Evolutionary conservation across 2,797 vertebrate species (phyloP).

Genomic region (Micrastur ruficollis): DNA sequence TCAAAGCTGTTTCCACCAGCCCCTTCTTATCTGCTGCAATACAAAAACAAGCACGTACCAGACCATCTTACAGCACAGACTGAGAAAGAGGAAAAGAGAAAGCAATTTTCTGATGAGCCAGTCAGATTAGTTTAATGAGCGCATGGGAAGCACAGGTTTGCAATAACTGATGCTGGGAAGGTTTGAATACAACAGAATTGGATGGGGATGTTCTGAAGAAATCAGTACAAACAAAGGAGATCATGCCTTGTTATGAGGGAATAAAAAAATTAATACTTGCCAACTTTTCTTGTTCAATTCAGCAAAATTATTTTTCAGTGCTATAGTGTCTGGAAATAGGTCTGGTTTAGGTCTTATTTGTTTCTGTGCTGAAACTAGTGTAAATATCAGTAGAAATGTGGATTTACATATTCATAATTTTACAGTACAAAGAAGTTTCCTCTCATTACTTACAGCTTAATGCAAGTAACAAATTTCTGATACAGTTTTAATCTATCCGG

Average conservation of each 20-base stretch:
- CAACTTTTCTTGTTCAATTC: constrained; percentile 80
- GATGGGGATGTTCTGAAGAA: neutral
- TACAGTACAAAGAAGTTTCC: neutral
- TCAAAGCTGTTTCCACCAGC: constrained; percentile 71
- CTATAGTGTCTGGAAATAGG: constrained; percentile 68
- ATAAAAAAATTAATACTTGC: constrained; percentile 83
- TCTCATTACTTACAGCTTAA: constrained; percentile 16
- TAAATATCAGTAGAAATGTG: constrained; percentile 66
- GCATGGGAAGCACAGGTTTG: constrained; percentile 42
- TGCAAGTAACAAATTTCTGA: neutral
- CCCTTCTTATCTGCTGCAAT: constrained; percentile 63
- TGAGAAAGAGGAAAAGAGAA: constrained; percentile 32
- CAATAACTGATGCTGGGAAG: constrained; percentile 62
- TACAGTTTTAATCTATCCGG: neutral
- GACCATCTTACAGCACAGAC: constrained; percentile 60
- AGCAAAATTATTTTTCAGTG: constrained; percentile 76
- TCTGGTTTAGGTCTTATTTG: constrained; percentile 58
- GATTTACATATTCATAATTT: constrained; percentile 54
- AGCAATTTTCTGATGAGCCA: constrained; percentile 69
- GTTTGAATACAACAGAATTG: constrained; percentile 27
- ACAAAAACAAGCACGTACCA: constrained; percentile 63
- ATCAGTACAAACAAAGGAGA: constrained; percentile 44
- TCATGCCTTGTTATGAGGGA: constrained; percentile 76
- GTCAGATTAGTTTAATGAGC: constrained; percentile 70
- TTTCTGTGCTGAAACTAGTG: constrained; percentile 62